These are phyloP conservation scores for Papilio glaucus DNA, from an alignment of 1,140 invertebrate genomes.

Conservation along the genomic window DNA sequence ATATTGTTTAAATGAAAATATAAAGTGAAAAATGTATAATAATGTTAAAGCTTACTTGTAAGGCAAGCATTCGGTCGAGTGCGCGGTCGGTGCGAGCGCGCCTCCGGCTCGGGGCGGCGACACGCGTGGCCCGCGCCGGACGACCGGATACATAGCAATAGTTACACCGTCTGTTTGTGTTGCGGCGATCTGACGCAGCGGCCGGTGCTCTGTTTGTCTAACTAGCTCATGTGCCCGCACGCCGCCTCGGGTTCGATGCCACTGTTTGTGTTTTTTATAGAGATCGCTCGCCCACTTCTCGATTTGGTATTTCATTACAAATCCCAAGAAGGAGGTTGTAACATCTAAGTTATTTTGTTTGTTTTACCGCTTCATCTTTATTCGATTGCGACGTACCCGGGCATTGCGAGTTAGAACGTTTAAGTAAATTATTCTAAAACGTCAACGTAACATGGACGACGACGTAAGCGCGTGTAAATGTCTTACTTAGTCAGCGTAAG, in stretches of 20 bases:
- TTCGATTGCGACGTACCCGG: not conserved
- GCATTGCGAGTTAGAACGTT: not conserved
- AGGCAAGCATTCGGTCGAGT: too few relatives aligned
- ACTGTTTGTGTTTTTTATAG: conserved; percentile 22
- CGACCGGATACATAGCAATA: conserved; percentile 37
- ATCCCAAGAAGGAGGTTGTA: conserved; percentile 8
- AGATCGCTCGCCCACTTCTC: not conserved
- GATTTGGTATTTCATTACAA: conserved; percentile 1
- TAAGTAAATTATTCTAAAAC: not conserved
- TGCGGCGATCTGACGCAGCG: not conserved
- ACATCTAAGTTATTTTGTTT: conserved; percentile 7
- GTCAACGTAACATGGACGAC: not conserved
- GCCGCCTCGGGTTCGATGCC: not conserved
- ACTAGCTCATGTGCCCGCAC: not conserved
- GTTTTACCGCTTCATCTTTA: conserved; percentile 2
- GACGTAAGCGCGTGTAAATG: not conserved
- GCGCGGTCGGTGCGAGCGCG: conserved; percentile 13
- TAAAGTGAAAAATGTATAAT: too few relatives aligned
- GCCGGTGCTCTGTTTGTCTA: conserved; percentile 4
- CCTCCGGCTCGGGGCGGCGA: not conserved
- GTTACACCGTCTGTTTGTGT: conserved; percentile 36
- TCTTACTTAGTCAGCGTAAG: too few relatives aligned
- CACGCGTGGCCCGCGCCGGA: conserved; percentile 35
- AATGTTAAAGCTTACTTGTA: too few relatives aligned
- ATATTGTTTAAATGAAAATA: too few relatives aligned